A percentile compares a stretch with the other conserved stretches of the same genome.
These are phyloP conservation scores for Andinoacara biseriatus DNA, from an alignment of 2,113 vertebrate species.

Conservation along the genomic window DNA sequence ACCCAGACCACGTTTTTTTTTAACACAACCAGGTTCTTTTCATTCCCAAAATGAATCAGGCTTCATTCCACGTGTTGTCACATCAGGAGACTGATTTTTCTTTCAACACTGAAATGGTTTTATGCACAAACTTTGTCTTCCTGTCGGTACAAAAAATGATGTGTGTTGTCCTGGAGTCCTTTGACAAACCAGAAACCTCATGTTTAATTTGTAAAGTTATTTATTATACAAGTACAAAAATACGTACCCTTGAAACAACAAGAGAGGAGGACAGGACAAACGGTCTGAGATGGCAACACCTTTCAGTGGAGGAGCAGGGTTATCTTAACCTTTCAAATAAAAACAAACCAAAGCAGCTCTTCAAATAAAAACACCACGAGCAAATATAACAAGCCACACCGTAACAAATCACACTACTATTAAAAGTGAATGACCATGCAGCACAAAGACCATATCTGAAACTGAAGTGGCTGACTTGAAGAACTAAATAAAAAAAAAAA, in stretches of 20 bases:
- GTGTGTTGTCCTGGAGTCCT: background rate
- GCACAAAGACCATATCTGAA: background rate
- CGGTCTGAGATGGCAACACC: background rate
- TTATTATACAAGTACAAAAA: constrained; percentile 12
- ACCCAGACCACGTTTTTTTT: accelerated
- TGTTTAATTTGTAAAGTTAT: background rate
- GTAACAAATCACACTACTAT: background rate
- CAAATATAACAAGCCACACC: background rate
- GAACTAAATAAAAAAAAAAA: background rate
- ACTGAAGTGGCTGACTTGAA: background rate
- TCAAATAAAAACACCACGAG: background rate
- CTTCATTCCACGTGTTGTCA: background rate
- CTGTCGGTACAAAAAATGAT: background rate
- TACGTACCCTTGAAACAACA: background rate
- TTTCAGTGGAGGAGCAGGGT: background rate
- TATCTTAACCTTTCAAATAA: constrained; percentile 5
- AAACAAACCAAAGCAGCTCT: background rate
- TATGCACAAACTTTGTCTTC: background rate
- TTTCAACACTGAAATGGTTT: background rate
- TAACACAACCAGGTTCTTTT: background rate
- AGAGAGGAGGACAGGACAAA: background rate
- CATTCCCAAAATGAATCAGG: background rate
- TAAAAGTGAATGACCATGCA: background rate
- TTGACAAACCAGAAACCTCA: background rate
- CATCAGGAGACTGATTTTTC: background rate